These are phyloP conservation scores for Grammomys dolichurus DNA, from an alignment of 2,113 vertebrate species.

Conservation along the genomic window DNA sequence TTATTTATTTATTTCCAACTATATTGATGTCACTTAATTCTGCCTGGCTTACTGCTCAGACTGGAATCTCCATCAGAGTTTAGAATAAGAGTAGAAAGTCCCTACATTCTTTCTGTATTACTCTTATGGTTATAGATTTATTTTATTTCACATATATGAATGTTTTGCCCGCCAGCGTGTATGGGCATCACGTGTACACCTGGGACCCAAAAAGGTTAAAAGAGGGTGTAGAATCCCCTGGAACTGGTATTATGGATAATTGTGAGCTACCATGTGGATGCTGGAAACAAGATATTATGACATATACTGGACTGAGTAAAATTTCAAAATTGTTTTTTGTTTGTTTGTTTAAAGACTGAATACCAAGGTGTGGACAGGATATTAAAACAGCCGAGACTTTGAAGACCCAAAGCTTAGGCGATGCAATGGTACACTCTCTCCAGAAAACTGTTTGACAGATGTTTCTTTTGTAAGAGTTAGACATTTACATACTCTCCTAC, in stretches of 20 bases:
- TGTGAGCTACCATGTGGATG: not conserved
- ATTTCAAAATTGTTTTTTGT: no score
- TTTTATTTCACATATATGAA: not conserved
- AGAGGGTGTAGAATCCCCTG: not conserved
- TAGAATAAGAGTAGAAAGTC: not conserved
- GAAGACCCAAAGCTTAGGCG: not conserved
- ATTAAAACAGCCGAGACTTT: not conserved
- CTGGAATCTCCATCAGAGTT: not conserved
- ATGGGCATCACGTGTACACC: not conserved
- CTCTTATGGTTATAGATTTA: not conserved
- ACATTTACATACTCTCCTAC: no score
- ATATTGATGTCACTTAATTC: not conserved
- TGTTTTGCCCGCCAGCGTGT: not conserved
- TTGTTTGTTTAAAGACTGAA: not conserved
- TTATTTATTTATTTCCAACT: not conserved
- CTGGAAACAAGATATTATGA: not conserved
- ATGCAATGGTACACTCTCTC: not conserved
- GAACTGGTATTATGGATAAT: not conserved
- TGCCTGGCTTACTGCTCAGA: not conserved
- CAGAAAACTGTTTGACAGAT: not conserved
- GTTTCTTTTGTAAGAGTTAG: not conserved
- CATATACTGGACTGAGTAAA: no score
- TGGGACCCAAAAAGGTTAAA: not conserved
- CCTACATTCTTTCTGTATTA: not conserved
- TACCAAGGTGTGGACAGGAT: not conserved